These are phyloP conservation scores for Hyposmocoma kahamanoa DNA, from an alignment of 1,140 invertebrate species.

Conservation along the genomic window DNA sequence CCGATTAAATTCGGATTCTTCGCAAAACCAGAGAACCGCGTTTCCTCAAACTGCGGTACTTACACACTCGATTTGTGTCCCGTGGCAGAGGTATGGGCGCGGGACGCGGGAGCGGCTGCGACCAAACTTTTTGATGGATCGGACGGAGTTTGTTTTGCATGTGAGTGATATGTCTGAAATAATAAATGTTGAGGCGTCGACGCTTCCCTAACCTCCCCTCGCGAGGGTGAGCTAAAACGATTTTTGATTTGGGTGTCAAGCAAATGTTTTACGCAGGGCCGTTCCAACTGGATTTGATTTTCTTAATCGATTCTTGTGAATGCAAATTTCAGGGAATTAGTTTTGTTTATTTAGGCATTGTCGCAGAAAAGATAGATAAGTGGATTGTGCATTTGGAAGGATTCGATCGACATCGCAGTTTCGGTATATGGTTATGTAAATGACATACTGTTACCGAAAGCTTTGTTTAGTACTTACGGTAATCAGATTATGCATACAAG, in stretches of 20 bases:
- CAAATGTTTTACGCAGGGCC: constrained; percentile 69
- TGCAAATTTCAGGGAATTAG: constrained; percentile 31
- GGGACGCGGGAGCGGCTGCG: constrained; percentile 27
- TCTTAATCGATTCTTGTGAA: constrained; percentile 65
- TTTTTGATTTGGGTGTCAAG: constrained; percentile 73
- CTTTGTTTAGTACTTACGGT: constrained; percentile 67
- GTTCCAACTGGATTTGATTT: constrained; percentile 64
- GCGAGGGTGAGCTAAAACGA: constrained; percentile 68
- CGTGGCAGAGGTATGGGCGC: constrained; percentile 25
- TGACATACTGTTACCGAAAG: constrained; percentile 46
- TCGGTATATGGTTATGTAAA: constrained; percentile 31
- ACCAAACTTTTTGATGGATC: constrained; percentile 72
- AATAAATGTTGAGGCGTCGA: constrained; percentile 73
- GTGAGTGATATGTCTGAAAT: constrained; percentile 74
- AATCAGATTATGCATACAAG: constrained; percentile 72
- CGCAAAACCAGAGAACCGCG: constrained; percentile 7
- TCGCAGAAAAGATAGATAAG: constrained; percentile 11
- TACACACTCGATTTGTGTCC: constrained; percentile 70
- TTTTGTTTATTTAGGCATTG: constrained; percentile 4
- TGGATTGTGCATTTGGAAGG: constrained; percentile 16
- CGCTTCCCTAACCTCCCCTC: constrained; percentile 54
- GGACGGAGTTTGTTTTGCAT: constrained; percentile 73
- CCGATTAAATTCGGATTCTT: too few species aligned
- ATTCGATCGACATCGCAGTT: constrained; percentile 18
- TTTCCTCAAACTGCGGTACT: constrained; percentile 55